Evolutionary conservation across 2,888 invertebrate species (phyloP).

Genomic region (Rosalia funebris): DNA sequence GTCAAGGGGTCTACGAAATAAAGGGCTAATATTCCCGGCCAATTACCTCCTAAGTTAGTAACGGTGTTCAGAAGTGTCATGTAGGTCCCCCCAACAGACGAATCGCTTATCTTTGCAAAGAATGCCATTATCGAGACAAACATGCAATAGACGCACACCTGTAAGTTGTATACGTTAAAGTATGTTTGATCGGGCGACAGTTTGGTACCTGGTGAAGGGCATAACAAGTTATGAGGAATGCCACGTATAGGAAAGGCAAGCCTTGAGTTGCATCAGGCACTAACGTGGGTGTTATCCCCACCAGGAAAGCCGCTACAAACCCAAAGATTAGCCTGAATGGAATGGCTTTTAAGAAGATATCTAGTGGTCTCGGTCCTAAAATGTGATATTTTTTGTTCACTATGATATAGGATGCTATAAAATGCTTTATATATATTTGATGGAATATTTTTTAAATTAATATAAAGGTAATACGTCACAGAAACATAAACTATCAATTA

Average conservation of each 20-base stretch:
- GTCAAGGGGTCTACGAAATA: conserved; percentile 93
- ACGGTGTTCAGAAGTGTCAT: conserved; percentile 98
- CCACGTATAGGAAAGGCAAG: conserved; percentile 81
- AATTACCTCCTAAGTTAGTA: conserved; percentile 96
- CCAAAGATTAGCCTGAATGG: conserved; percentile 90
- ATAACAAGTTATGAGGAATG: conserved; percentile 80
- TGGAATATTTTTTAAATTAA: too few relatives aligned
- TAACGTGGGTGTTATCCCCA: conserved; percentile 84
- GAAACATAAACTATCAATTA: too few relatives aligned
- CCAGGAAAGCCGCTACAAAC: conserved; percentile 82
- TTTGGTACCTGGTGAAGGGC: conserved; percentile 87
- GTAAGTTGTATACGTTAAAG: conserved; percentile 54
- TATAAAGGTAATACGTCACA: too few relatives aligned
- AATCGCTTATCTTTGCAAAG: conserved; percentile 96
- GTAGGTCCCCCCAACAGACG: conserved; percentile 96
- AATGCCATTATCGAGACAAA: conserved; percentile 98
- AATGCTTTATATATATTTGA: too few relatives aligned
- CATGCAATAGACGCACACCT: conserved; percentile 95
- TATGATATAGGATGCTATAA: too few relatives aligned
- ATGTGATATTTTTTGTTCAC: too few relatives aligned
- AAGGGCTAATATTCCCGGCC: conserved; percentile 92
- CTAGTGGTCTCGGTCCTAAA: conserved; percentile 88
- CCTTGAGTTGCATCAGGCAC: conserved; percentile 69
- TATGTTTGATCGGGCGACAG: neutral
- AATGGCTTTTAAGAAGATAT: conserved; percentile 87